Evolutionary conservation across 2,888 invertebrate genomes (phyloP).

Genomic region (Polyploca ridens): DNA sequence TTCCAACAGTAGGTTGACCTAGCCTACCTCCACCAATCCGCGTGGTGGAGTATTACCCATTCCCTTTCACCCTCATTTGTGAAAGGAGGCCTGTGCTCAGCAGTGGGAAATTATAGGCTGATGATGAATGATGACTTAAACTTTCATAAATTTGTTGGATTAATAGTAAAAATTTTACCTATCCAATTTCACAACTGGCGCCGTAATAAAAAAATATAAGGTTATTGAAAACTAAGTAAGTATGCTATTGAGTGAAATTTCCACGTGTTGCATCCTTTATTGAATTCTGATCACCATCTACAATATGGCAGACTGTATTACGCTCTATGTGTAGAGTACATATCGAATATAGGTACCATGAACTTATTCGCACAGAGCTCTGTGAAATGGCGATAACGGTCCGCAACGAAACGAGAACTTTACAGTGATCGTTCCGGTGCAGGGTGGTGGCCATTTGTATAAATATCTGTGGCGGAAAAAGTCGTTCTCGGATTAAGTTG

Average conservation of each 20-base stretch:
- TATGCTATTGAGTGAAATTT: neutral
- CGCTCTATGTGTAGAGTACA: neutral
- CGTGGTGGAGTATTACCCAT: no score
- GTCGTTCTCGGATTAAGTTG: conserved; percentile 73
- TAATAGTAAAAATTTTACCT: no score
- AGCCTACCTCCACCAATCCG: no score
- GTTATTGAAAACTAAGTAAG: neutral
- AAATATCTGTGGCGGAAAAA: conserved; percentile 71
- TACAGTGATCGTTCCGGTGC: conserved; percentile 51
- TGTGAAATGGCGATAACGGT: conserved; percentile 27
- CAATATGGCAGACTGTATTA: conserved; percentile 1
- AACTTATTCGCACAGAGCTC: neutral
- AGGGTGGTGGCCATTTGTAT: conserved; percentile 52
- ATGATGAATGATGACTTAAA: no score
- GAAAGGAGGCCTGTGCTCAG: no score
- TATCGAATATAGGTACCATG: neutral
- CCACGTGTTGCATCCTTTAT: conserved; percentile 5
- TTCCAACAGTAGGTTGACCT: no score
- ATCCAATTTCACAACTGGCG: no score
- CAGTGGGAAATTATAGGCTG: no score
- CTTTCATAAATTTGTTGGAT: no score
- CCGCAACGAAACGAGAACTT: conserved; percentile 44
- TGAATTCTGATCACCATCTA: neutral
- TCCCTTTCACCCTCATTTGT: no score
- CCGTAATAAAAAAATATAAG: neutral